Evolutionary conservation across 1,140 invertebrate genomes (phyloP).

Genomic region (Drosophila nigromelanica): DNA sequence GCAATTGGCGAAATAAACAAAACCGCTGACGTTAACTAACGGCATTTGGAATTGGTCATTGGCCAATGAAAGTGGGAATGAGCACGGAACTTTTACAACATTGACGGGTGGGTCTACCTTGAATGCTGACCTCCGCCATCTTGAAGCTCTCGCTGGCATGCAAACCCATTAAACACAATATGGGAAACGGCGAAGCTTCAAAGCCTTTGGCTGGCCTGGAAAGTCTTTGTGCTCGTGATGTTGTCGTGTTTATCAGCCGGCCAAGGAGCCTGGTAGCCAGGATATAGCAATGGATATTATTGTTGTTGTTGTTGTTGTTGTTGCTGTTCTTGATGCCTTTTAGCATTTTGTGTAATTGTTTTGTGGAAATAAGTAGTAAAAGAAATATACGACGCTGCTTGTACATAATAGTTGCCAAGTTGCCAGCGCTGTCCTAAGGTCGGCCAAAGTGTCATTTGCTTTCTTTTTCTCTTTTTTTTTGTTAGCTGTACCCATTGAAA

Average conservation of each 20-base stretch:
- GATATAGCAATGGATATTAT: conserved; percentile 25
- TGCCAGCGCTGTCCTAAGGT: conserved; percentile 43
- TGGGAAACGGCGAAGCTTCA: too few relatives aligned
- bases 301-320: conserved; percentile 12
- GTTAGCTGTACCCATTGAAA: conserved; percentile 1
- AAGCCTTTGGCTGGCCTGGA: conserved; percentile 52
- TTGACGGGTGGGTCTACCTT: conserved; percentile 14
- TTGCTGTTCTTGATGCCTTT: conserved; percentile 55
- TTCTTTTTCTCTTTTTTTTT: neutral
- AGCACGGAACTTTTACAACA: conserved; percentile 23
- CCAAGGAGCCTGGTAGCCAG: conserved; percentile 14
- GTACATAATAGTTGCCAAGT: conserved; percentile 61
- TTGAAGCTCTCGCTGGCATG: conserved; percentile 45
- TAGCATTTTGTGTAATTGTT: conserved; percentile 81
- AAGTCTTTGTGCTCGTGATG: conserved; percentile 57
- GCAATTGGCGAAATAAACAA: conserved; percentile 56
- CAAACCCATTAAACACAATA: conserved; percentile 77
- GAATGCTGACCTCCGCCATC: conserved; percentile 44
- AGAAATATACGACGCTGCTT: conserved; percentile 31
- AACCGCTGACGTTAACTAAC: neutral
- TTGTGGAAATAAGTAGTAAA: conserved; percentile 67
- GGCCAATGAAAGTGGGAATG: neutral
- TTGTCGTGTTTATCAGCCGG: conserved; percentile 78
- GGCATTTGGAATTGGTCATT: neutral
- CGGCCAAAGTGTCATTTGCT: conserved; percentile 44